These are phyloP conservation scores for Busseola fusca DNA, from an alignment of 2,888 invertebrate species.

Conservation along the genomic window DNA sequence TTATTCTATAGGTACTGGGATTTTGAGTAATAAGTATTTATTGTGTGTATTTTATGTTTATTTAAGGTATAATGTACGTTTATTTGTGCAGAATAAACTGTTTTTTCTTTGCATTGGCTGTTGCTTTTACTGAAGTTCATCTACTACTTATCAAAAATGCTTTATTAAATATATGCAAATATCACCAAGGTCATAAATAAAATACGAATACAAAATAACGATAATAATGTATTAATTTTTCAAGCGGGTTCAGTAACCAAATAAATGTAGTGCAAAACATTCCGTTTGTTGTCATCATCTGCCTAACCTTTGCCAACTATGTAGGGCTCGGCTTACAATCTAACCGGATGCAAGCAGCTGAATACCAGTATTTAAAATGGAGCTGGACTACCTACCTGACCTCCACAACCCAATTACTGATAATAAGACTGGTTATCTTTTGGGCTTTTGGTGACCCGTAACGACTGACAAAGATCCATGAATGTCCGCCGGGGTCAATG, in stretches of 20 bases:
- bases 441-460: too few relatives aligned
- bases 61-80: background rate
- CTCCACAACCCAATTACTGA: too few relatives aligned
- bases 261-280: background rate
- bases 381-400: too few relatives aligned
- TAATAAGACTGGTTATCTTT: too few relatives aligned
- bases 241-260: too few relatives aligned
- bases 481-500: too few relatives aligned
- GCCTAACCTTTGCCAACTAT: too few relatives aligned
- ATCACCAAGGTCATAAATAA: background rate
- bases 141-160: too few relatives aligned
- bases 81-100: background rate
- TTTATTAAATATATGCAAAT: background rate
- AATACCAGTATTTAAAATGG: too few relatives aligned
- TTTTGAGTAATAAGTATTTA: background rate
- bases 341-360: too few relatives aligned
- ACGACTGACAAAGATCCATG: too few relatives aligned
- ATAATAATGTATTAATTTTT: background rate
- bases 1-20: background rate
- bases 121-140: background rate
- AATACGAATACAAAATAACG: background rate
- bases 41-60: background rate
- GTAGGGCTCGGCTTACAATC: too few relatives aligned
- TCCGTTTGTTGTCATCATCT: background rate
- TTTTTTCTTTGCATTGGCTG: background rate